Evolutionary conservation across 2,888 invertebrate genomes (phyloP).

Genomic region (Perizoma flavofasciatum): DNA sequence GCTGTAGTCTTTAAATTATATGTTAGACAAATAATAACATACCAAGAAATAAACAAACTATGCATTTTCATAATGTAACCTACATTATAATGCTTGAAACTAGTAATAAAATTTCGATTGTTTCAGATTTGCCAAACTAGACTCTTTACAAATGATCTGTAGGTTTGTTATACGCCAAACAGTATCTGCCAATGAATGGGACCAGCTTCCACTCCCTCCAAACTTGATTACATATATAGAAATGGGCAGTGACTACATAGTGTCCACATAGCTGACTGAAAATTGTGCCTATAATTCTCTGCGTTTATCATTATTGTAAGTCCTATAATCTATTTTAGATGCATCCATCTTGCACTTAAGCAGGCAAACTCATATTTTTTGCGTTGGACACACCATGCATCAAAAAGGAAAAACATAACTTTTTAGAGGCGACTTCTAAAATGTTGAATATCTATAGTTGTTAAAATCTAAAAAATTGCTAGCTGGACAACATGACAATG

Average conservation of each 20-base stretch:
- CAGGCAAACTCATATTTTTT: background rate
- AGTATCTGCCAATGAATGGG: conserved; percentile 86
- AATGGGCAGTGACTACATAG: conserved; percentile 79
- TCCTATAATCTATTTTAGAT: conserved; percentile 37
- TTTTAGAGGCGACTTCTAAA: too few relatives aligned
- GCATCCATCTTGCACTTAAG: conserved; percentile 38
- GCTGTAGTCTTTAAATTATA: too few relatives aligned
- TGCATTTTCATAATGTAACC: too few relatives aligned
- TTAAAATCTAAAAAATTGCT: conserved; percentile 67
- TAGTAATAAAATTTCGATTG: background rate
- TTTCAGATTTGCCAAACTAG: conserved; percentile 87
- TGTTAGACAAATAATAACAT: too few relatives aligned
- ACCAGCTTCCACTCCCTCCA: conserved; percentile 86
- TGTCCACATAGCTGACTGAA: conserved; percentile 57
- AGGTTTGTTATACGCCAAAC: conserved; percentile 89
- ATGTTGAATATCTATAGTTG: too few relatives aligned
- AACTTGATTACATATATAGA: conserved; percentile 75
- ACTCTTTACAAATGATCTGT: conserved; percentile 88
- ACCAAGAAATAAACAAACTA: too few relatives aligned
- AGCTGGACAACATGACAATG: conserved; percentile 87
- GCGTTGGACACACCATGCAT: background rate
- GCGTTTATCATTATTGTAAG: conserved; percentile 41
- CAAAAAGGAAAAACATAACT: background rate
- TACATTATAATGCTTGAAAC: background rate
- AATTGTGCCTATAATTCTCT: conserved; percentile 56